Evolutionary conservation across 2,888 invertebrate species (phyloP).

Genomic region (Gnatocerus cornutus): DNA sequence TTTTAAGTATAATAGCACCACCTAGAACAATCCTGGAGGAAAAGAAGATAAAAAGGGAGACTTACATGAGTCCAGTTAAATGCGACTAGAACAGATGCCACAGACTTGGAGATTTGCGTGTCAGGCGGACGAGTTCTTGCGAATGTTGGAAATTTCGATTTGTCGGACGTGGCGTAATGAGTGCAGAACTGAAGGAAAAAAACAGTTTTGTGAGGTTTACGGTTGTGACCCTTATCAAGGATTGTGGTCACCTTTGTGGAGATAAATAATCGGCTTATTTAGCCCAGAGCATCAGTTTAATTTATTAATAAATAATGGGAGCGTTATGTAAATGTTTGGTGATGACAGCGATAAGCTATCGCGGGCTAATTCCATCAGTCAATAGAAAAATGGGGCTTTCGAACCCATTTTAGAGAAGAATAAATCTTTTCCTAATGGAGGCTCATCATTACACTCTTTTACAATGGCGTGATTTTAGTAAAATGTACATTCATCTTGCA

Average conservation of each 20-base stretch:
- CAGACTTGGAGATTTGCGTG: conserved; percentile 94
- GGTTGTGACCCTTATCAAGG: conserved; percentile 23
- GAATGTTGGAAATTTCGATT: conserved; percentile 91
- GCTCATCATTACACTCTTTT: not conserved
- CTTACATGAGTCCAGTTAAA: conserved; percentile 94
- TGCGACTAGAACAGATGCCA: conserved; percentile 86
- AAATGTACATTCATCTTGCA: conserved; percentile 9
- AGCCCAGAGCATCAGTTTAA: not conserved
- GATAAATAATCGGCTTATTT: conserved; percentile 12
- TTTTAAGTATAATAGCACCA: conserved; percentile 88
- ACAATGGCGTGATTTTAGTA: not conserved
- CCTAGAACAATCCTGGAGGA: conserved; percentile 70
- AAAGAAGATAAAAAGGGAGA: conserved; percentile 32
- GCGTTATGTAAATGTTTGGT: not conserved
- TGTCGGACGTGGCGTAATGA: conserved; percentile 91
- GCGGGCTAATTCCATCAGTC: not conserved
- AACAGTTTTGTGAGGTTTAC: too few relatives aligned
- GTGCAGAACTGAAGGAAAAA: conserved; percentile 88
- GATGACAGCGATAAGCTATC: conserved; percentile 2
- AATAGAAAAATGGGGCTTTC: not conserved
- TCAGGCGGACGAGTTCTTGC: conserved; percentile 94
- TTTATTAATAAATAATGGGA: conserved; percentile 7
- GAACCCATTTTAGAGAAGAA: not conserved
- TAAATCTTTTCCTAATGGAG: not conserved
- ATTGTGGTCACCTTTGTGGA: conserved; percentile 10